Evolutionary conservation across 2,888 invertebrate genomes (phyloP).

Genomic region (Tetrapedia diversipes): DNA sequence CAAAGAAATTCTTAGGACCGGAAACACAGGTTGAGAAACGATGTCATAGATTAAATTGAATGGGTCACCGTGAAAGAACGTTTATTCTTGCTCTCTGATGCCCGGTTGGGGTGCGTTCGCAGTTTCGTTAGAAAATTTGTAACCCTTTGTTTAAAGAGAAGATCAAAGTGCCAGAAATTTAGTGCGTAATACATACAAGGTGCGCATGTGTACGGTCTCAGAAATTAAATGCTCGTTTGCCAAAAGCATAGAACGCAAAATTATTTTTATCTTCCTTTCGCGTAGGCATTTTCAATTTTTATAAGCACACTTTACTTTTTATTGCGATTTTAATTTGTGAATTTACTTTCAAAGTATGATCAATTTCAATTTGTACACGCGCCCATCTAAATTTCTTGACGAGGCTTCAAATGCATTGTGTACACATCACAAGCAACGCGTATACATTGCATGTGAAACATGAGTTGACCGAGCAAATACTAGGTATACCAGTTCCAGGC

Average conservation of each 20-base stretch:
- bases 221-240: too few species aligned
- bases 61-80: slow-evolving; percentile 1
- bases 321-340: too few species aligned
- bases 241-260: too few species aligned
- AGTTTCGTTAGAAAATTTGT: slow-evolving; percentile 13
- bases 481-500: slow-evolving; percentile 32
- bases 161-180: too few species aligned
- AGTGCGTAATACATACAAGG: too few species aligned
- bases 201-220: too few species aligned
- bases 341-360: background rate
- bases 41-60: background rate
- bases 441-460: slow-evolving; percentile 26
- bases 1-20: too few species aligned
- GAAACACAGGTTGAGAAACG: too few species aligned
- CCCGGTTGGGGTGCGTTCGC: background rate
- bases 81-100: background rate
- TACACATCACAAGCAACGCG: slow-evolving; percentile 11
- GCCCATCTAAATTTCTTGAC: slow-evolving; percentile 25
- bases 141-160: too few species aligned
- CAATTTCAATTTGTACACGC: background rate
- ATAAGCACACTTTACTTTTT: too few species aligned
- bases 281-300: too few species aligned
- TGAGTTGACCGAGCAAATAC: slow-evolving; percentile 30
- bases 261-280: too few species aligned
- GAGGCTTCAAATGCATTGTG: slow-evolving; percentile 11